These are phyloP conservation scores for Yponomeuta sedellus DNA, from an alignment of 2,888 invertebrate genomes.

Conservation along the genomic window DNA sequence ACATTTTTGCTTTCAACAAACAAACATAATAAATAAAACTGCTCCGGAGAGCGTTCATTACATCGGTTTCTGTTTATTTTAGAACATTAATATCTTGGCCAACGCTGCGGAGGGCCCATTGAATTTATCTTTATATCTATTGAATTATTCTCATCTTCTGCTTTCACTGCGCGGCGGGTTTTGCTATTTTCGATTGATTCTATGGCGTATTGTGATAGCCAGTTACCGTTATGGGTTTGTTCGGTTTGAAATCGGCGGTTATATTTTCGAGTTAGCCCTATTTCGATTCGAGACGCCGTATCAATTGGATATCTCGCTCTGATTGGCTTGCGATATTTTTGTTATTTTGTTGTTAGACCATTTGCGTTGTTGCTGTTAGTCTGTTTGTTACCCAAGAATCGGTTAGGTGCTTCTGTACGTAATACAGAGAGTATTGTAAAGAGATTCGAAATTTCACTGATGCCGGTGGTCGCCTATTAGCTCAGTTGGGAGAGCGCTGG, in stretches of 20 bases:
- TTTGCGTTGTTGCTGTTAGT: background rate
- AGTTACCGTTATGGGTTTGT: conserved; percentile 35
- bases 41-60: conserved; percentile 34
- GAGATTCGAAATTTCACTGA: too few relatives aligned
- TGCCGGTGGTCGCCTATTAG: too few relatives aligned
- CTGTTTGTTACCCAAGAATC: background rate
- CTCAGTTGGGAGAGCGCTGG: too few relatives aligned
- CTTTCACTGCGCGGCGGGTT: conserved; percentile 23
- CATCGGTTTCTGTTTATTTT: conserved; percentile 45
- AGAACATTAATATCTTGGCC: conserved; percentile 36
- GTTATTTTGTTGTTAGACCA: background rate
- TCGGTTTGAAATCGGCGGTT: conserved; percentile 3
- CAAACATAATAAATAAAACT: conserved; percentile 38
- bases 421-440: too few relatives aligned
- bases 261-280: background rate
- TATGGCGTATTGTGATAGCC: conserved; percentile 31
- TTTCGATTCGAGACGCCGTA: conserved; percentile 3
- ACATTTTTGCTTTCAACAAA: conserved; percentile 36
- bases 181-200: conserved; percentile 48
- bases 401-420: background rate
- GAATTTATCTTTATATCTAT: conserved; percentile 43
- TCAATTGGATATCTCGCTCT: conserved; percentile 12
- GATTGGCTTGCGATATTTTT: conserved; percentile 12
- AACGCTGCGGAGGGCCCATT: conserved; percentile 50
- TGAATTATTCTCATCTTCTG: conserved; percentile 14